phyloP scores from a whole-genome alignment of 1,140 invertebrate genomes.

The Vollenhovia emeryi region DNA sequence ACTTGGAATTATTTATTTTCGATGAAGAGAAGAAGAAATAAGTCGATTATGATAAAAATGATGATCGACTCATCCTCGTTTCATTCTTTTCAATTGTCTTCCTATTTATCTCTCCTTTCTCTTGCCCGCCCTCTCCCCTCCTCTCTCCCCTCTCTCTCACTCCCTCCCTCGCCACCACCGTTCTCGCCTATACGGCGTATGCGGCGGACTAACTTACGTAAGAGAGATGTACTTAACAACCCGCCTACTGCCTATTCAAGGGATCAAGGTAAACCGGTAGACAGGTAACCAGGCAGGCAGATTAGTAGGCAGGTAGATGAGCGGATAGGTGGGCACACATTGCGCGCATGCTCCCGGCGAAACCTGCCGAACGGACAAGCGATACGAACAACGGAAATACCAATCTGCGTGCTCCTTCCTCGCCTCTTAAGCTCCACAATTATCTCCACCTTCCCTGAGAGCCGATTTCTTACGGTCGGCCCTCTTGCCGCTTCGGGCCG shows the following conservation, averaged over 20 bases:
- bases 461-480: not conserved
- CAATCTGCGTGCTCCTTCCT: slow-evolving; percentile 33
- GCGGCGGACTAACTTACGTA: slow-evolving; percentile 43
- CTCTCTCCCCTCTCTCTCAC: not conserved
- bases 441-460: not conserved
- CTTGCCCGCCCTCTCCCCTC: not conserved
- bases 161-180: not conserved
- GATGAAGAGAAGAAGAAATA: not conserved
- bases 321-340: slow-evolving; percentile 58
- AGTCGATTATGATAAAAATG: not conserved
- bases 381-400: slow-evolving; percentile 51
- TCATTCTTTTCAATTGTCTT: not conserved
- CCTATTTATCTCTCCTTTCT: not conserved
- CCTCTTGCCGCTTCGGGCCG: not conserved
- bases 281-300: slow-evolving; percentile 54
- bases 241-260: slow-evolving; percentile 71
- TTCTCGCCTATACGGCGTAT: slow-evolving; percentile 10
- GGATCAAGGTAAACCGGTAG: slow-evolving; percentile 66
- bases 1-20: slow-evolving; percentile 7
- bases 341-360: slow-evolving; percentile 37
- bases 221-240: slow-evolving; percentile 63
- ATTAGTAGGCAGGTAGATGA: slow-evolving; percentile 62
- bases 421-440: slow-evolving; percentile 5
- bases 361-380: slow-evolving; percentile 39
- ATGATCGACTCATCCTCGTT: not conserved